Evolutionary conservation across 2,797 vertebrate species (phyloP).

Genomic region (Chelmon rostratus): DNA sequence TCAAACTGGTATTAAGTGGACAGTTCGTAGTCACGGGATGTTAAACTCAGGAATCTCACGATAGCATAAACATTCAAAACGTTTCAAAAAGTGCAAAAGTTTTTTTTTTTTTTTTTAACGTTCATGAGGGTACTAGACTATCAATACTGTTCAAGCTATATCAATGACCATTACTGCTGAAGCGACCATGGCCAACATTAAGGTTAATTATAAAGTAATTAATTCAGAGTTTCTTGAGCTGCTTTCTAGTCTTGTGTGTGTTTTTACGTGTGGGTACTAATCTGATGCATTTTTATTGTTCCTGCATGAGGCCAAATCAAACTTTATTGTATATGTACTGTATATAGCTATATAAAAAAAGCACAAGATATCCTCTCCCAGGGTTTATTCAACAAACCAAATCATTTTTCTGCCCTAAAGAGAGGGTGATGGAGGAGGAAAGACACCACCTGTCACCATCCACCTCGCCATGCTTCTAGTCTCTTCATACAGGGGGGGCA

Average conservation of each 20-base stretch:
- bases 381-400: conserved; percentile 35
- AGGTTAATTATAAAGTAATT: too few species aligned
- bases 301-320: conserved; percentile 19
- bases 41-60: conserved; percentile 38
- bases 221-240: neutral
- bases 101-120: neutral
- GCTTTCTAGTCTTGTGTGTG: neutral
- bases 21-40: neutral
- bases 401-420: neutral
- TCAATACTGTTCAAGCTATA: neutral
- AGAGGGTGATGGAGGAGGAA: neutral
- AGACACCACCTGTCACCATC: neutral
- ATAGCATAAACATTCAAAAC: conserved; percentile 49
- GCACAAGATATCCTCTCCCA: neutral
- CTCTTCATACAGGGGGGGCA: conserved; percentile 20
- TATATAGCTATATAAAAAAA: neutral
- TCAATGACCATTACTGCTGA: neutral
- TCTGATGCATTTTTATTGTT: neutral
- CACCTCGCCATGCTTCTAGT: conserved; percentile 15
- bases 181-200: neutral
- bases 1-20: neutral
- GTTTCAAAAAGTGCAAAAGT: conserved; percentile 43
- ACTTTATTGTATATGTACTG: neutral
- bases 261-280: neutral
- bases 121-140: neutral